Conservation (phyloP, 1,140 invertebrate species). For the Heliconius melpomene region DNA sequence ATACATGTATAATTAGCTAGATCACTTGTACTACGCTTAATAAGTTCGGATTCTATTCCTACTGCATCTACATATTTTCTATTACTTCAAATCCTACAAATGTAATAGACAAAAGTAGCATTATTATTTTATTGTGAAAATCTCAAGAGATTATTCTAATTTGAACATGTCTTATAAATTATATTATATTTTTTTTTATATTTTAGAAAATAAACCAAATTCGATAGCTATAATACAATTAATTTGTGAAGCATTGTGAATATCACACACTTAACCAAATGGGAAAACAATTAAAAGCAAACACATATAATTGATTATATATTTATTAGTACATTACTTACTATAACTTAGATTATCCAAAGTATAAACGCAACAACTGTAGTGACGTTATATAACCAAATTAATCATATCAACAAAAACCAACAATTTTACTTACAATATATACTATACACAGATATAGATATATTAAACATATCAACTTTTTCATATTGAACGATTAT, state of each 20-base stretch:
- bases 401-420: slow-evolving; percentile 33
- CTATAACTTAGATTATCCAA: background rate
- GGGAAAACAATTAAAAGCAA: background rate
- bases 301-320: slow-evolving; percentile 4
- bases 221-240: background rate
- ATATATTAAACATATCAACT: background rate
- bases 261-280: background rate
- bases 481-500: background rate
- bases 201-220: background rate
- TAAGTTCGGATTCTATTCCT: too few relatives aligned
- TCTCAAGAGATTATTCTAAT: too few relatives aligned
- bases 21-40: too few relatives aligned
- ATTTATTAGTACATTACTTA: slow-evolving; percentile 11
- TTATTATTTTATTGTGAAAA: too few relatives aligned
- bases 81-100: too few relatives aligned
- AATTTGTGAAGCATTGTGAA: background rate
- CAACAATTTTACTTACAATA: slow-evolving; percentile 25
- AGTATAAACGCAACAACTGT: background rate
- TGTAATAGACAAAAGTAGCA: too few relatives aligned
- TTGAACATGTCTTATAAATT: too few relatives aligned
- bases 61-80: too few relatives aligned
- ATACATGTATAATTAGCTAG: too few relatives aligned
- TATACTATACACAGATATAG: background rate
- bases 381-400: slow-evolving; percentile 9
- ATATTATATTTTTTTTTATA: too few relatives aligned